Evolutionary conservation across 2,113 vertebrate species (phyloP).

Genomic region (Brachyistius frenatus): DNA sequence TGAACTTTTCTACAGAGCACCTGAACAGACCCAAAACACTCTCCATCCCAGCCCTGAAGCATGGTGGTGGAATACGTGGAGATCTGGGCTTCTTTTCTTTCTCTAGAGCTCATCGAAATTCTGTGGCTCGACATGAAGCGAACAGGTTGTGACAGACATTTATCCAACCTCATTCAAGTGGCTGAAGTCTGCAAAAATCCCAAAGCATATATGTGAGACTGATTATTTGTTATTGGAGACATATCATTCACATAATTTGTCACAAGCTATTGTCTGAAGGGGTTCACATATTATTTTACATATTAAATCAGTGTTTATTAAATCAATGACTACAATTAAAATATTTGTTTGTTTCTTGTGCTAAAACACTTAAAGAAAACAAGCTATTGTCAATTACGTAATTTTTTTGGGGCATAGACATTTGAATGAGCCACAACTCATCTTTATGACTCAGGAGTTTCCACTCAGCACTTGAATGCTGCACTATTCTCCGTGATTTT

Average conservation of each 20-base stretch:
- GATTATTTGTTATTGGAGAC: not conserved
- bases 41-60: too few species aligned
- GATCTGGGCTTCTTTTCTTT: too few species aligned
- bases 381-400: not conserved
- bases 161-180: not conserved
- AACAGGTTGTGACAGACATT: not conserved
- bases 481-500: slow-evolving; percentile 28
- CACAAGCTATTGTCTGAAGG: not conserved
- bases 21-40: too few species aligned
- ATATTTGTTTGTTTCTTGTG: too few species aligned
- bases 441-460: slow-evolving; percentile 42
- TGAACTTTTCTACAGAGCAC: too few species aligned
- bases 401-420: not conserved
- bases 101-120: too few species aligned
- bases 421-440: slow-evolving; percentile 25
- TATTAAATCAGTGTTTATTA: not conserved
- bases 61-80: too few species aligned
- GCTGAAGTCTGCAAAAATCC: not conserved
- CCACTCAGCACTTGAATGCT: slow-evolving; percentile 25
- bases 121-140: not conserved
- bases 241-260: not conserved
- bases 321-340: too few species aligned
- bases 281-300: not conserved
- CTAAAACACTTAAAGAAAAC: too few species aligned
- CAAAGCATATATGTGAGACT: not conserved